Evolutionary conservation across 2,888 invertebrate genomes (phyloP).

Genomic region (Mimachlamys varia): DNA sequence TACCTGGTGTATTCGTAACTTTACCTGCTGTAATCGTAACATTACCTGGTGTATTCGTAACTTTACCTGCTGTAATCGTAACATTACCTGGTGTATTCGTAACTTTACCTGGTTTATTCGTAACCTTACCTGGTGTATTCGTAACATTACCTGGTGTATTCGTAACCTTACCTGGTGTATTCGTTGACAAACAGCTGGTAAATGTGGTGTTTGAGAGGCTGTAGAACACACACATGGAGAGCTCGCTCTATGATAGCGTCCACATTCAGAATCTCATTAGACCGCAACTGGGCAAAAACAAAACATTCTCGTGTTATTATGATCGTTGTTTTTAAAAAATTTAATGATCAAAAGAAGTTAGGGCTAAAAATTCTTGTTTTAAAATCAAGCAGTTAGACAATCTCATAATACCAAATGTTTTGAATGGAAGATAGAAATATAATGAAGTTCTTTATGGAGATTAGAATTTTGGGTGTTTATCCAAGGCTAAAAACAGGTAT

Average conservation of each 20-base stretch:
- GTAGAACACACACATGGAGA: conserved; percentile 94
- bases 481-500: too few relatives aligned
- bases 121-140: not conserved
- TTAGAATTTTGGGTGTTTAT: too few relatives aligned
- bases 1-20: too few relatives aligned
- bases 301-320: too few relatives aligned
- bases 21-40: too few relatives aligned
- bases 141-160: conserved; percentile 79
- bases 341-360: too few relatives aligned
- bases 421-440: too few relatives aligned
- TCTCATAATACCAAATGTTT: not conserved
- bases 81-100: not conserved
- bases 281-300: conserved; percentile 86
- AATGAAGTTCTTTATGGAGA: too few relatives aligned
- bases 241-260: conserved; percentile 97
- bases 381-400: not conserved
- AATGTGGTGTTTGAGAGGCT: conserved; percentile 91
- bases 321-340: too few relatives aligned
- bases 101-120: not conserved
- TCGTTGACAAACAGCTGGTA: conserved; percentile 88
- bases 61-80: too few relatives aligned
- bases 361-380: not conserved
- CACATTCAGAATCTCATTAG: conserved; percentile 96
- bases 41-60: not conserved
- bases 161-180: conserved; percentile 78